A percentile compares a stretch with the other conserved stretches of the same genome.
Evolutionary conservation across 37 sponge, comb jelly and placozoan genomes (phyloP).

Genomic region (Beroe ovata): DNA sequence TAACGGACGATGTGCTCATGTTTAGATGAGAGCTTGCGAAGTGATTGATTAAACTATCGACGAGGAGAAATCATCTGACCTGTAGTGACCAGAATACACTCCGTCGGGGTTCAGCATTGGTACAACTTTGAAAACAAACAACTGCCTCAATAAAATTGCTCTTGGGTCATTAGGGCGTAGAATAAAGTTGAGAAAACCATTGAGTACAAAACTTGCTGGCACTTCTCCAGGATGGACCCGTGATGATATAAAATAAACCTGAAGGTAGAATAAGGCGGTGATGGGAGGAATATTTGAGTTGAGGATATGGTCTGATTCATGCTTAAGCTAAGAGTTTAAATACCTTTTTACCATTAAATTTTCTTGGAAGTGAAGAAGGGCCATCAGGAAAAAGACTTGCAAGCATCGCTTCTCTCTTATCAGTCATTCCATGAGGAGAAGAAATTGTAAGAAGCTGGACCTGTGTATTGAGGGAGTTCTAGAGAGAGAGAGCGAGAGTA

Average conservation of each 20-base stretch:
- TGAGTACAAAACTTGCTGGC: conserved; percentile 95
- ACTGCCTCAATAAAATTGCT: conserved; percentile 71
- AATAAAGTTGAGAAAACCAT: conserved; percentile 92
- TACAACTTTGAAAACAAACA: conserved; percentile 91
- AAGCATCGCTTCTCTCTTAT: conserved; percentile 76
- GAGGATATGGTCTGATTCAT: neutral
- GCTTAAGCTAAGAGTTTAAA: neutral
- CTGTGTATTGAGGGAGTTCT: neutral
- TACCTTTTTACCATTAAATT: conserved; percentile 84
- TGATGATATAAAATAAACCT: conserved; percentile 86
- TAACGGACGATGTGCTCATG: no score
- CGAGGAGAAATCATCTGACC: neutral
- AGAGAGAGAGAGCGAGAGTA: no score
- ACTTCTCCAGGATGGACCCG: conserved; percentile 97
- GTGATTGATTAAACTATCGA: neutral
- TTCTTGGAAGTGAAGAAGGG: conserved; percentile 59
- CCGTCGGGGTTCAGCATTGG: conserved; percentile 99
- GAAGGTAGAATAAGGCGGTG: neutral
- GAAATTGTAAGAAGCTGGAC: conserved; percentile 90
- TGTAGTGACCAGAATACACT: conserved; percentile 59
- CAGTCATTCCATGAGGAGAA: conserved; percentile 76
- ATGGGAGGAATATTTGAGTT: no score
- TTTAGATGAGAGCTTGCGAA: no score
- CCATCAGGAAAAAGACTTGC: conserved; percentile 81
- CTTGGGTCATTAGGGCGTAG: conserved; percentile 81